Base-by-base conservation (phyloP, 2,888 invertebrate genomes). In the Ochropacha duplaris region DNA sequence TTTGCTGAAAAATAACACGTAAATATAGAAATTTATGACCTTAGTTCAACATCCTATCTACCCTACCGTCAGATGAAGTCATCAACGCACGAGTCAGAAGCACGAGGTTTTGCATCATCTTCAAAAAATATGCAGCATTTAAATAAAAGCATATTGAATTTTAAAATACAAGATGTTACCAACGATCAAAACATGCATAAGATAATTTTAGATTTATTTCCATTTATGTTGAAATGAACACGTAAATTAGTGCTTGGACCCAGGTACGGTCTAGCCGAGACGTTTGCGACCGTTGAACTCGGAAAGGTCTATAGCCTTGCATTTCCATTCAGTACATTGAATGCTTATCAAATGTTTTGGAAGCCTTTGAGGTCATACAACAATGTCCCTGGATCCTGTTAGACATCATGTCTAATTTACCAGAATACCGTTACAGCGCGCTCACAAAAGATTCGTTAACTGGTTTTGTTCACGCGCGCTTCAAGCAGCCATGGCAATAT, bases 221-320 rank as follows among this genome's bases (percentile, higher is more conserved):
- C 44, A 9, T 19, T 19, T 9, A 19, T 12, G 31, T 12, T 70
- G 54, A 49, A 61, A 65, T 63, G 61, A 68, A 65, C 57, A 57
- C 56, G 74, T 81, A 79, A 31, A 83, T 84, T 79, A 81, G 72
- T 71, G 71, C 70, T 16, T 16, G 52, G 22, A 31, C 68, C 61
- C 60, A 60, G 67, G 66, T 71, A 72, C 72, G 70, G 73, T 71
- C 78, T 79, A 81, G 83, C 68, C 67, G 71, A 66, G 78, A 69
- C 63, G 65, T 62, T 39, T 56, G 69, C 72, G 84, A 79, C 60
- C 84, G 69, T 78, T 83, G 86, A 88, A 82, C 89, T 72, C 80
- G 58, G 59, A 54, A 78, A 77, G 90, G 89, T 88, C 88, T 87
- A 88, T 77, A 77, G 78, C 90, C 88, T 77, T 78, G 74, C 72